Conservation (phyloP, 2,888 invertebrate species). For the Masnerella sp. region DNA sequence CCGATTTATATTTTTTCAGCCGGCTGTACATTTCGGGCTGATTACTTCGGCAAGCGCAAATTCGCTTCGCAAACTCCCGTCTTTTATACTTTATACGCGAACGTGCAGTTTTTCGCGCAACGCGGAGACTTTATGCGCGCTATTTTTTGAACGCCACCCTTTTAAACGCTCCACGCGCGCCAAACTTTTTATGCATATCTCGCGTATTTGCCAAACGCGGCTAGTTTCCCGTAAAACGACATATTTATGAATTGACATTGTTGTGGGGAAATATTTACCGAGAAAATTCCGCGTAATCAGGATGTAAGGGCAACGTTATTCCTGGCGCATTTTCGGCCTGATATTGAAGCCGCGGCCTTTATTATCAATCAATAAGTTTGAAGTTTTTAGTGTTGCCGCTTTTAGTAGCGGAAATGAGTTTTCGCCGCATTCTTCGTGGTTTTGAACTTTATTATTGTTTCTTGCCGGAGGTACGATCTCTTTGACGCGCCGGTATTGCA, state of each 20-base stretch:
- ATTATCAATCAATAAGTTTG: constrained; percentile 37
- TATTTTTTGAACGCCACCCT: constrained; percentile 29
- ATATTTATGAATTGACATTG: constrained; percentile 7
- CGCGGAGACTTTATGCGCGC: constrained; percentile 23
- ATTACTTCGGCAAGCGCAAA: constrained; percentile 39
- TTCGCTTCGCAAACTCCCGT: constrained; percentile 35
- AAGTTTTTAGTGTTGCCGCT: constrained; percentile 15
- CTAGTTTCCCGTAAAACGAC: too few relatives aligned
- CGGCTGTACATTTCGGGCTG: constrained; percentile 30
- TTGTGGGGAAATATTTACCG: not conserved
- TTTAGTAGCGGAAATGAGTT: constrained; percentile 34
- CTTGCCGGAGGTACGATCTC: constrained; percentile 20
- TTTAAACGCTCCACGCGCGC: constrained; percentile 12
- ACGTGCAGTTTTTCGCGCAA: constrained; percentile 10
- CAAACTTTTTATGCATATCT: constrained; percentile 16
- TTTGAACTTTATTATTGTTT: constrained; percentile 40
- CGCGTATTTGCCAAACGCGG: too few relatives aligned
- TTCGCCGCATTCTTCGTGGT: constrained; percentile 19
- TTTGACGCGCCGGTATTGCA: constrained; percentile 36
- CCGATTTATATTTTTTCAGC: constrained; percentile 33
- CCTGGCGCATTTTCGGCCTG: not conserved
- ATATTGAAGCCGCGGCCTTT: constrained; percentile 3
- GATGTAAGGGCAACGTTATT: not conserved
- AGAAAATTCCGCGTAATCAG: too few relatives aligned
- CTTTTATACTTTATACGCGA: constrained; percentile 34